These are phyloP conservation scores for Aphrophora alni DNA, from an alignment of 2,888 invertebrate species.

Conservation along the genomic window DNA sequence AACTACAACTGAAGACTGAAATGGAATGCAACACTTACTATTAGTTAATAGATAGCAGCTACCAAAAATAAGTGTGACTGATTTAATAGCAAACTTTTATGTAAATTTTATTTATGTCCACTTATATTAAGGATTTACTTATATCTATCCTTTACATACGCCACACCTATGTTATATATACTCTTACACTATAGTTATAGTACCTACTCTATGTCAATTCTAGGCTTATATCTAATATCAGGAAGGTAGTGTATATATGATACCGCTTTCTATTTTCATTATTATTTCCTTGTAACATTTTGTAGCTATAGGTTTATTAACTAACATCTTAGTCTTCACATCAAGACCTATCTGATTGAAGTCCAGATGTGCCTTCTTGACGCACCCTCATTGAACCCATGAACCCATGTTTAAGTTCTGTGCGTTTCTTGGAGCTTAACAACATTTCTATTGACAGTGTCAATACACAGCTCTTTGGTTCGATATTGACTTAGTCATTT, in stretches of 20 bases:
- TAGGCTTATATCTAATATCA: background rate
- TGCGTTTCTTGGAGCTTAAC: background rate
- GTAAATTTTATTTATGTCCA: no score
- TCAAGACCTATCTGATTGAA: constrained; percentile 25
- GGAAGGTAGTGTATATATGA: constrained; percentile 9
- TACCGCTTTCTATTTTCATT: background rate
- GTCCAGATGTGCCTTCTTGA: background rate
- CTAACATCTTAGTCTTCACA: constrained; percentile 26
- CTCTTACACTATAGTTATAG: no score
- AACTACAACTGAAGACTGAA: no score
- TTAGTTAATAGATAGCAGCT: no score
- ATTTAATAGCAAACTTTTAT: no score
- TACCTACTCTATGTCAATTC: no score
- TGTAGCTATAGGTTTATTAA: constrained; percentile 23
- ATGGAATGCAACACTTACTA: no score
- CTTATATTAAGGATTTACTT: no score
- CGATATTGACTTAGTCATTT: constrained; percentile 18
- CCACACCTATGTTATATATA: no score
- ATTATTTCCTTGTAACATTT: constrained; percentile 28
- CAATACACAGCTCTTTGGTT: constrained; percentile 27
- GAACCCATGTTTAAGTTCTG: background rate
- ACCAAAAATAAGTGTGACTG: no score
- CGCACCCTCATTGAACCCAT: background rate
- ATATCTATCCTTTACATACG: no score
- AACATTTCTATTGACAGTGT: constrained; percentile 13